These are phyloP conservation scores for Pimephales promelas DNA, from an alignment of 2,113 vertebrate species.

Conservation along the genomic window DNA sequence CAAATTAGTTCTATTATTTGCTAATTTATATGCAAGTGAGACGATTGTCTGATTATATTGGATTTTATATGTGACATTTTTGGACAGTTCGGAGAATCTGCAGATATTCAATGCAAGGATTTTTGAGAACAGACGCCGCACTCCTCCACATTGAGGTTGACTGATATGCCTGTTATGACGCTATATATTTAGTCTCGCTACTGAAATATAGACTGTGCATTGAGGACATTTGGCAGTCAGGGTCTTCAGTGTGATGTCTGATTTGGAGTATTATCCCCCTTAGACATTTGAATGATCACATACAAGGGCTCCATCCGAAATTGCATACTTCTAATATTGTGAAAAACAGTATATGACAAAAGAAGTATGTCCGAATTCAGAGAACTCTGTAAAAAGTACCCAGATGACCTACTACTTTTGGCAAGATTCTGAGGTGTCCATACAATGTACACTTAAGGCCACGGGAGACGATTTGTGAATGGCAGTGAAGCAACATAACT, in stretches of 20 bases:
- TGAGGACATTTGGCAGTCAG: background rate
- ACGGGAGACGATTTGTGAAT: too few relatives aligned
- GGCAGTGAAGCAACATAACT: too few relatives aligned
- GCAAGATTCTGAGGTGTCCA: too few relatives aligned
- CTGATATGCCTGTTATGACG: conserved; percentile 23
- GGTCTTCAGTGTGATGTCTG: background rate
- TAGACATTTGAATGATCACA: background rate
- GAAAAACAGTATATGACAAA: too few relatives aligned
- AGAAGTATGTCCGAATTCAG: too few relatives aligned
- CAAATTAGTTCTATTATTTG: background rate
- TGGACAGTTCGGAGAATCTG: background rate
- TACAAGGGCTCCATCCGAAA: too few relatives aligned
- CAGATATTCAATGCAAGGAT: background rate
- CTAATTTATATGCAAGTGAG: conserved; percentile 4
- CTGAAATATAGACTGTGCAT: conserved; percentile 21
- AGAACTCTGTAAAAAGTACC: too few relatives aligned
- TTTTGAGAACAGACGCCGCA: conserved; percentile 16
- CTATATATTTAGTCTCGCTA: conserved; percentile 22
- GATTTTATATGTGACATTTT: conserved; percentile 15
- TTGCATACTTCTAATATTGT: too few relatives aligned
- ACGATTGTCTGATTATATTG: background rate
- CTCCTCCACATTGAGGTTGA: conserved; percentile 7
- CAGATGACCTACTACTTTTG: too few relatives aligned
- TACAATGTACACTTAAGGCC: too few relatives aligned
- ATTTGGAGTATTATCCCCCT: background rate